phyloP scores from a whole-genome alignment of 64 coral and sea anemone genomes.

The Actinia equina region DNA sequence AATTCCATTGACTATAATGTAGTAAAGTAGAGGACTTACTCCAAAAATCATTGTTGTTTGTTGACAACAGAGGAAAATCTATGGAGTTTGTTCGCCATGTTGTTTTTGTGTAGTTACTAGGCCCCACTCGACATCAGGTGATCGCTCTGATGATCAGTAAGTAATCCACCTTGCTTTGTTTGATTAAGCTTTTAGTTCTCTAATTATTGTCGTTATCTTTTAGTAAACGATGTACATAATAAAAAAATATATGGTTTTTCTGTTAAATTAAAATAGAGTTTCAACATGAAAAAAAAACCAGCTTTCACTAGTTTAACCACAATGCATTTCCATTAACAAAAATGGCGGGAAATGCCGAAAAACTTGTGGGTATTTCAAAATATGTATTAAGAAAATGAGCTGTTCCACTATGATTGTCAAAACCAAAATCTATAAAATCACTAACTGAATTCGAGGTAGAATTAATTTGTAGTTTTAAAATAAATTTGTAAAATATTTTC shows the following conservation, averaged over 20 bases:
- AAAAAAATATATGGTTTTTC: not conserved
- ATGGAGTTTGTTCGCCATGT: not conserved
- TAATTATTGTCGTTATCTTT: too few species aligned
- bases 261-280: not conserved
- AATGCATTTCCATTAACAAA: not conserved
- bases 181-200: too few species aligned
- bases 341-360: not conserved
- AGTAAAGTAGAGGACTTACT: not conserved
- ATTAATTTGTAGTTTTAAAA: too few species aligned
- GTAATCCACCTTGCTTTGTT: too few species aligned
- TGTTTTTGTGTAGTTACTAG: not conserved
- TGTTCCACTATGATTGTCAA: too few species aligned
- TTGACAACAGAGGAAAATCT: not conserved
- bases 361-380: too few species aligned
- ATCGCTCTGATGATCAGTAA: not conserved
- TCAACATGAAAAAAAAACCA: not conserved
- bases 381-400: too few species aligned
- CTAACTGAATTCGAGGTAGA: too few species aligned
- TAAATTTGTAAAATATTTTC: too few species aligned
- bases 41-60: not conserved
- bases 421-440: too few species aligned
- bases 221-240: too few species aligned
- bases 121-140: not conserved
- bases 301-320: not conserved
- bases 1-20: constrained; percentile 26